These are phyloP conservation scores for Hyalella azteca DNA, from an alignment of 2,888 invertebrate species.

Conservation along the genomic window DNA sequence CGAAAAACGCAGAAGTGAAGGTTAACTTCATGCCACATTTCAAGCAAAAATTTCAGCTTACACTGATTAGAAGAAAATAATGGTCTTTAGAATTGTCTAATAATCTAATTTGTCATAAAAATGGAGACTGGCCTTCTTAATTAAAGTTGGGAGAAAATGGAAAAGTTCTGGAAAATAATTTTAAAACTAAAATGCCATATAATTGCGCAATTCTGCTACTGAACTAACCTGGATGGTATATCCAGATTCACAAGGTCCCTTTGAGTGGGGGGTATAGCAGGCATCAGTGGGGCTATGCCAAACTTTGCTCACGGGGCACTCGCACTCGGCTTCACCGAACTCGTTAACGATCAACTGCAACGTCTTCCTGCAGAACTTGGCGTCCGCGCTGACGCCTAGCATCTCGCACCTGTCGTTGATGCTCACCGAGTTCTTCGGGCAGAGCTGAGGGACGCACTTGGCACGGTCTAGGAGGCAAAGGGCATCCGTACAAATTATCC, in stretches of 20 bases:
- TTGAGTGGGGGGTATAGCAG: not conserved
- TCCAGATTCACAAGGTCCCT: not conserved
- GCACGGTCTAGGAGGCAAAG: not conserved
- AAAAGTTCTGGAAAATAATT: too few species aligned
- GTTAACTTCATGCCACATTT: too few species aligned
- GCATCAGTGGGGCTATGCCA: not conserved
- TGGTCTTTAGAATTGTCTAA: too few species aligned
- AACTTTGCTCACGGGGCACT: not conserved
- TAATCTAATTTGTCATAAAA: too few species aligned
- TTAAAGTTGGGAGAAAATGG: too few species aligned
- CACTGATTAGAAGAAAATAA: too few species aligned
- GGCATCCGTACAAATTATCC: not conserved
- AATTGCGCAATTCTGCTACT: too few species aligned
- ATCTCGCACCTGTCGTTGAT: not conserved
- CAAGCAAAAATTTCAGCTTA: too few species aligned
- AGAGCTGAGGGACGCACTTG: not conserved
- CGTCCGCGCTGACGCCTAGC: not conserved
- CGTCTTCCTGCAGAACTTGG: not conserved
- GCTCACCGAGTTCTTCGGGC: not conserved
- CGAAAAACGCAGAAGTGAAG: too few species aligned
- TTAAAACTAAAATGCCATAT: too few species aligned
- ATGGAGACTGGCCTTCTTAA: too few species aligned
- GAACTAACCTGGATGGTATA: not conserved
- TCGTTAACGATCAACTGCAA: slow-evolving; percentile 4
- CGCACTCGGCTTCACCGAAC: slow-evolving; percentile 11